Conservation (phyloP, 2,113 vertebrate genomes). For the Stictonetta naevosa region DNA sequence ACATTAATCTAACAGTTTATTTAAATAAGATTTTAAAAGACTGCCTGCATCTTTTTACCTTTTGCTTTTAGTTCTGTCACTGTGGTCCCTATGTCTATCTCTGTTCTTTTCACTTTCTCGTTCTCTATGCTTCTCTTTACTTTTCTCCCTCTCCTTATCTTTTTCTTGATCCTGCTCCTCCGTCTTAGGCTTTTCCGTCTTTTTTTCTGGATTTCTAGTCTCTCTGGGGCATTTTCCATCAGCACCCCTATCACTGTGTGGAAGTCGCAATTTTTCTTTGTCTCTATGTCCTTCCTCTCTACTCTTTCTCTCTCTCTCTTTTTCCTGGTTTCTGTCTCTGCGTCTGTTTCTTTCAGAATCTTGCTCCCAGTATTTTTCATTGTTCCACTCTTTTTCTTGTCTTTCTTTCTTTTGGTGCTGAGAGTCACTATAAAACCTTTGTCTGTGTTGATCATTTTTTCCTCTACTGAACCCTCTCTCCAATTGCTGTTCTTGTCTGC, state of each 20-base stretch:
- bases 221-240: conserved; percentile 78
- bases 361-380: conserved; percentile 79
- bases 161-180: conserved; percentile 84
- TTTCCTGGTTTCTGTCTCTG: conserved; percentile 81
- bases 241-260: conserved; percentile 74
- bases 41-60: conserved; percentile 78
- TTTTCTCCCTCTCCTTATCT: conserved; percentile 82
- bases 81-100: conserved; percentile 86
- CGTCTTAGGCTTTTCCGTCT: conserved; percentile 84
- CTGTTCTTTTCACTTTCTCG: conserved; percentile 81
- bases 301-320: conserved; percentile 79
- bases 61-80: conserved; percentile 85
- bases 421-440: conserved; percentile 85
- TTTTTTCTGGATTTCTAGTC: conserved; percentile 80
- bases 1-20: conserved; percentile 61
- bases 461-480: conserved; percentile 81
- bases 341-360: conserved; percentile 82
- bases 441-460: conserved; percentile 82
- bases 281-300: conserved; percentile 83
- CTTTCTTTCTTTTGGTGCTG: conserved; percentile 88
- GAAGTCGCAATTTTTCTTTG: conserved; percentile 77
- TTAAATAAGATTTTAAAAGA: conserved; percentile 61
- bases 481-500: conserved; percentile 81
- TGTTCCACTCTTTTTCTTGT: conserved; percentile 82
- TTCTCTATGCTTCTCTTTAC: conserved; percentile 76